Conservation (phyloP, 2,113 vertebrate species). For the Stomatorhinus ivindoensis region DNA sequence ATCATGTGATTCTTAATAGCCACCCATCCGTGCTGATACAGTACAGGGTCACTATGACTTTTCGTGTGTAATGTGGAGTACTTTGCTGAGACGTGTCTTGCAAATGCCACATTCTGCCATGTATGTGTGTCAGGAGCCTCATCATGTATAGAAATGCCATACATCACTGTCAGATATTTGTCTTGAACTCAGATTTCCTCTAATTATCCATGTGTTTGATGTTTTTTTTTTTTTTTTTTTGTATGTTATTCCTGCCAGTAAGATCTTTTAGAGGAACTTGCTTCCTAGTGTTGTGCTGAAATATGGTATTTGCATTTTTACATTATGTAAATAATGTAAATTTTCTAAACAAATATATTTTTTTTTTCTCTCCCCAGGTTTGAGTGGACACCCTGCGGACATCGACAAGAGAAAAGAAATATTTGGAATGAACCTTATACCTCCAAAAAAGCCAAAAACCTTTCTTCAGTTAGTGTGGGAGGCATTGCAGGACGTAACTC, state of each 20-base stretch:
- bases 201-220: background rate
- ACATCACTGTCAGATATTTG: background rate
- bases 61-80: background rate
- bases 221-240: background rate
- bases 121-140: background rate
- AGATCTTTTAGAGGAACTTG: background rate
- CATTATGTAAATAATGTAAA: background rate
- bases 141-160: background rate
- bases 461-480: constrained; percentile 99
- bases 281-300: background rate
- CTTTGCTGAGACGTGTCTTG: background rate
- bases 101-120: background rate
- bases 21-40: background rate
- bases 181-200: background rate
- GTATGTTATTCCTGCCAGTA: background rate
- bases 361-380: constrained; percentile 61
- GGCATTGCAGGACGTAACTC: constrained; percentile 97
- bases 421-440: constrained; percentile 96
- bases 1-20: background rate
- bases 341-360: background rate
- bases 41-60: background rate
- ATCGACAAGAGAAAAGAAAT: constrained; percentile 89
- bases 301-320: background rate
- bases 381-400: constrained; percentile 89
- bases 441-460: constrained; percentile 99